A percentile compares a stretch with the other conserved stretches of the same genome.
Conservation (phyloP, 1,140 invertebrate species). For the Stegodyphus mimosarum region DNA sequence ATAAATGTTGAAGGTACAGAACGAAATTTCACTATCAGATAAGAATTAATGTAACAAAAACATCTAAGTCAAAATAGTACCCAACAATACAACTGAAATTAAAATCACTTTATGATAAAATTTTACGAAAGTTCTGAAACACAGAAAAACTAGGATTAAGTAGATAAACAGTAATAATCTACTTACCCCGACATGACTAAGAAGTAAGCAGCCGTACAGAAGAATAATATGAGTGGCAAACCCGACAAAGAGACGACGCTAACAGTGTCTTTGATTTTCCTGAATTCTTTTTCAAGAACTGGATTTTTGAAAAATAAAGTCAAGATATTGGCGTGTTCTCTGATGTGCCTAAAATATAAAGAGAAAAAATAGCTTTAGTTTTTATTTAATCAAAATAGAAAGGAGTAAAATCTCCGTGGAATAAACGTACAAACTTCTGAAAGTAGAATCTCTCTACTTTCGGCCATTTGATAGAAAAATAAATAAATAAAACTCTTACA, state of each 20-base stretch:
- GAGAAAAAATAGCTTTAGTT: background rate
- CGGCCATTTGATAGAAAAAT: too few species aligned
- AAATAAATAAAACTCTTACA: too few species aligned
- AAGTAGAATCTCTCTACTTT: too few species aligned
- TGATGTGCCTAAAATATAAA: conserved; percentile 52
- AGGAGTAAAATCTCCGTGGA: background rate
- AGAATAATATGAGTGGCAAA: conserved; percentile 63
- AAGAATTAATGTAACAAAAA: too few species aligned
- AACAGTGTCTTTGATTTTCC: conserved; percentile 63
- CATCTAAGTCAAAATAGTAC: too few species aligned
- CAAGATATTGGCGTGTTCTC: conserved; percentile 60
- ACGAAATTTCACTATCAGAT: too few species aligned
- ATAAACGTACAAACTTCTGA: too few species aligned
- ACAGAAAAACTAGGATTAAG: background rate
- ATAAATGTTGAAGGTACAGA: too few species aligned
- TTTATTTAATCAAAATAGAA: background rate
- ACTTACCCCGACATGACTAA: conserved; percentile 64
- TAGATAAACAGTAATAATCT: background rate
- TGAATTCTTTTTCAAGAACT: conserved; percentile 63
- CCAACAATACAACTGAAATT: too few species aligned
- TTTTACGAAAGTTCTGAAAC: background rate
- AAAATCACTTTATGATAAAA: background rate
- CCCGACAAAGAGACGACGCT: conserved; percentile 64
- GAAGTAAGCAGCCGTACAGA: conserved; percentile 63
- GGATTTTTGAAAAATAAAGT: conserved; percentile 65